These are phyloP conservation scores for Pedetes capensis DNA, from an alignment of 2,113 vertebrate genomes.

Conservation along the genomic window DNA sequence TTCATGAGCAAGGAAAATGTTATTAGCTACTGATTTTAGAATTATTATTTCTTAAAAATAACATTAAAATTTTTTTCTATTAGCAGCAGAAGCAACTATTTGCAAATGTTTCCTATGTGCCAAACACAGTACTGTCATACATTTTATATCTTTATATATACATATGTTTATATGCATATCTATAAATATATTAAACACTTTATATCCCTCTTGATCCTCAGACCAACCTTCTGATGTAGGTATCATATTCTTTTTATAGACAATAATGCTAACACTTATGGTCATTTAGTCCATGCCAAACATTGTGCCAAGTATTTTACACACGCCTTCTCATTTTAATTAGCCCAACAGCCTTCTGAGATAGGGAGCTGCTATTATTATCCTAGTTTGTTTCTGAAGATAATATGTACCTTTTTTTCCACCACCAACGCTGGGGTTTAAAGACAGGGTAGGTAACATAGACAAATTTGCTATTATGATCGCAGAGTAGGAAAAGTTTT, in stretches of 20 bases:
- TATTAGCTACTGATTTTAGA: conserved; percentile 22
- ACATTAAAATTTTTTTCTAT: neutral
- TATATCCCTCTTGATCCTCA: neutral
- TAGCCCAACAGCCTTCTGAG: neutral
- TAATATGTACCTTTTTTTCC: neutral
- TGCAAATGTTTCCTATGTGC: neutral
- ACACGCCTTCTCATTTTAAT: conserved; percentile 16
- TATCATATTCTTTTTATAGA: conserved; percentile 30
- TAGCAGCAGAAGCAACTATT: neutral
- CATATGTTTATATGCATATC: neutral
- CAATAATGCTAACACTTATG: neutral
- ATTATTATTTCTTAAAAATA: conserved; percentile 34
- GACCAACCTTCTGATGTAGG: neutral
- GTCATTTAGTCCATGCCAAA: neutral
- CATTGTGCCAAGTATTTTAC: neutral
- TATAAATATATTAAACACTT: neutral
- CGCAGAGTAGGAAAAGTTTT: neutral
- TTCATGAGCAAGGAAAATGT: neutral
- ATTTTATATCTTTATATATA: neutral
- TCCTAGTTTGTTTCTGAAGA: neutral
- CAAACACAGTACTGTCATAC: neutral
- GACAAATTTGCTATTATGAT: conserved; percentile 17
- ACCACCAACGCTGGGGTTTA: no score
- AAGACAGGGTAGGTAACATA: neutral
- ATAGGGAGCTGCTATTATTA: neutral